Evolutionary conservation across 1,140 invertebrate genomes (phyloP).

Genomic region (Ladona fulva): DNA sequence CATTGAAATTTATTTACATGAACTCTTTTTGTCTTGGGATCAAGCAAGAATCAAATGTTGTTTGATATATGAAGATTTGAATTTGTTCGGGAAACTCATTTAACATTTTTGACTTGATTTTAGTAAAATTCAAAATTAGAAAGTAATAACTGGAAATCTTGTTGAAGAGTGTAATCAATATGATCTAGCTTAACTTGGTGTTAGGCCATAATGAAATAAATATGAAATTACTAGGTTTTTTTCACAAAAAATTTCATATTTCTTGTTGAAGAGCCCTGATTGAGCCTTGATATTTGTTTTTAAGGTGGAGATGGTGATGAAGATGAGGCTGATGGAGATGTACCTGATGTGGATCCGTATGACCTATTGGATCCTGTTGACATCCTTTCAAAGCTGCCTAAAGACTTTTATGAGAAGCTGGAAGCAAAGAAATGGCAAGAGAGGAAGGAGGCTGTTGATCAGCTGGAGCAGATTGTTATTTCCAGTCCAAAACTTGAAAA

Average conservation of each 20-base stretch:
- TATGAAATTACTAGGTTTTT: too few relatives aligned
- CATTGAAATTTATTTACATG: too few relatives aligned
- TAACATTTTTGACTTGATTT: too few relatives aligned
- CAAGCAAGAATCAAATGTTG: too few relatives aligned
- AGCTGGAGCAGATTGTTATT: conserved; percentile 65
- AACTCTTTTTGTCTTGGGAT: too few relatives aligned
- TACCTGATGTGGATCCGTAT: conserved; percentile 75
- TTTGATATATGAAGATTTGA: too few relatives aligned
- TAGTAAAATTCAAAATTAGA: too few relatives aligned
- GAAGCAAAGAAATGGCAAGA: conserved; percentile 98
- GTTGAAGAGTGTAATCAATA: conserved; percentile 4
- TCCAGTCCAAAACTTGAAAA: conserved; percentile 76
- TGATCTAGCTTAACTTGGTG: too few relatives aligned
- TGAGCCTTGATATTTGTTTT: neutral
- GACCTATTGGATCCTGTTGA: conserved; percentile 87
- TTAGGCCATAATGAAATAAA: too few relatives aligned
- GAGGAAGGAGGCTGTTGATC: conserved; percentile 82
- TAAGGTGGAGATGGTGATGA: conserved; percentile 43
- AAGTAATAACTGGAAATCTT: conserved; percentile 9
- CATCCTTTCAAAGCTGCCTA: conserved; percentile 83
- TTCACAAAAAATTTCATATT: too few relatives aligned
- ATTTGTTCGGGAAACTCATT: too few relatives aligned
- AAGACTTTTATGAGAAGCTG: conserved; percentile 91
- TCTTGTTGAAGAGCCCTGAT: too few relatives aligned
- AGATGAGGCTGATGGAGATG: conserved; percentile 46